Percentiles rank a stretch among this genome's conserved stretches.
These are phyloP conservation scores for Musca vetustissima DNA, from an alignment of 1,140 invertebrate species.

Conservation along the genomic window DNA sequence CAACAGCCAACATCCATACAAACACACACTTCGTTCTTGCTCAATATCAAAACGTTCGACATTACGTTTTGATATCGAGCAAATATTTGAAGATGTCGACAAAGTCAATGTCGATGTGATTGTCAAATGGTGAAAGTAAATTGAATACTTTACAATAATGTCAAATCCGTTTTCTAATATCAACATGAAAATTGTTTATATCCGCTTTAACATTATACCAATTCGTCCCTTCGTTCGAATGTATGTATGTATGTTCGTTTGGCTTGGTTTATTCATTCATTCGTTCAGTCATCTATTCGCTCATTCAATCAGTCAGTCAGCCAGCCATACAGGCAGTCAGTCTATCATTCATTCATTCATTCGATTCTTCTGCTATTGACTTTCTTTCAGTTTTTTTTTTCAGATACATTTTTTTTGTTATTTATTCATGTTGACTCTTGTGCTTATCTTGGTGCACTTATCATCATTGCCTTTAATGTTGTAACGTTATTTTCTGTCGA, in stretches of 20 bases:
- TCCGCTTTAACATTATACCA: conserved; percentile 16
- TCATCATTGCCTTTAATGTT: conserved; percentile 16
- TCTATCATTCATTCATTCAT: conserved; percentile 4
- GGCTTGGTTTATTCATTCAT: not conserved
- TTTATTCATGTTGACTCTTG: conserved; percentile 15
- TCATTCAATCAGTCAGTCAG: conserved; percentile 12
- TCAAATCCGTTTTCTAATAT: conserved; percentile 24
- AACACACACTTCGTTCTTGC: too few species aligned
- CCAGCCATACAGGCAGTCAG: conserved; percentile 3
- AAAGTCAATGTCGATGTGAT: not conserved
- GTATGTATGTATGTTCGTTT: not conserved
- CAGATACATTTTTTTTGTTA: not conserved
- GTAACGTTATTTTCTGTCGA: conserved; percentile 13
- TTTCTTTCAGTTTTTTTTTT: not conserved
- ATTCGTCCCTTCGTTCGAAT: conserved; percentile 1
- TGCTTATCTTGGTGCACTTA: conserved; percentile 21
- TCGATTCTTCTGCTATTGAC: conserved; percentile 2
- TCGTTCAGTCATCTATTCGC: not conserved
- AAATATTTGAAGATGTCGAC: conserved; percentile 14
- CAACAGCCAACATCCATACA: too few species aligned
- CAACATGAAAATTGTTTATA: conserved; percentile 24
- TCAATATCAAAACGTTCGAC: too few species aligned
- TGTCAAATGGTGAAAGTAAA: conserved; percentile 19
- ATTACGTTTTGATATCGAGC: not conserved
- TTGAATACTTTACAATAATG: conserved; percentile 21